Evolutionary conservation across 2,797 vertebrate genomes (phyloP).

Genomic region (Oceanodroma leucorhoa): DNA sequence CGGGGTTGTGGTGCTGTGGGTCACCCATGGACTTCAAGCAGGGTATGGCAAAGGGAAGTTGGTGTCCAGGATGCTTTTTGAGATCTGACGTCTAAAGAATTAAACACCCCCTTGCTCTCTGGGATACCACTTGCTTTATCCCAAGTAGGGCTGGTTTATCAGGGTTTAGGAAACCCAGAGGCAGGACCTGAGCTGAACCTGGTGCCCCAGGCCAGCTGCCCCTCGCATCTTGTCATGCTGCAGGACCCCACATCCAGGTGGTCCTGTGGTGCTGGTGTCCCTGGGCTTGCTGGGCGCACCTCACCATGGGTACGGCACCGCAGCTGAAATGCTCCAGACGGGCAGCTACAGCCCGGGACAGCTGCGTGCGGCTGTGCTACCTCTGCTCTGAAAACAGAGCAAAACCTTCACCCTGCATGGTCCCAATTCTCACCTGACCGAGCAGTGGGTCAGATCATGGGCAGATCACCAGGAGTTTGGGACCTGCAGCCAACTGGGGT

Average conservation of each 20-base stretch:
- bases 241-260: not conserved
- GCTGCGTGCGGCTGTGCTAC: accelerated
- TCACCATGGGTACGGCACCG: accelerated
- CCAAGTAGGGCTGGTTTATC: not conserved
- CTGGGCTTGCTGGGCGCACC: not conserved
- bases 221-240: not conserved
- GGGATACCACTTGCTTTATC: not conserved
- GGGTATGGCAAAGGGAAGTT: not conserved
- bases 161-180: not conserved
- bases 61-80: not conserved
- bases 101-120: not conserved
- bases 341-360: not conserved
- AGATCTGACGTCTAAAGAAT: not conserved
- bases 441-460: accelerated
- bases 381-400: not conserved
- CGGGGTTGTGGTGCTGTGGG: not conserved
- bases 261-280: not conserved
- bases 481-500: not conserved
- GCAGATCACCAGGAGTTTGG: not conserved
- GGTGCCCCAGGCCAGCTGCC: not conserved
- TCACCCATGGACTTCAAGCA: not conserved
- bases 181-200: not conserved
- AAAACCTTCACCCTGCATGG: not conserved
- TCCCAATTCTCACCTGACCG: not conserved
- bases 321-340: not conserved